Base-by-base conservation (phyloP, 2,797 vertebrate species). In the Macrochelys suwanniensis region DNA sequence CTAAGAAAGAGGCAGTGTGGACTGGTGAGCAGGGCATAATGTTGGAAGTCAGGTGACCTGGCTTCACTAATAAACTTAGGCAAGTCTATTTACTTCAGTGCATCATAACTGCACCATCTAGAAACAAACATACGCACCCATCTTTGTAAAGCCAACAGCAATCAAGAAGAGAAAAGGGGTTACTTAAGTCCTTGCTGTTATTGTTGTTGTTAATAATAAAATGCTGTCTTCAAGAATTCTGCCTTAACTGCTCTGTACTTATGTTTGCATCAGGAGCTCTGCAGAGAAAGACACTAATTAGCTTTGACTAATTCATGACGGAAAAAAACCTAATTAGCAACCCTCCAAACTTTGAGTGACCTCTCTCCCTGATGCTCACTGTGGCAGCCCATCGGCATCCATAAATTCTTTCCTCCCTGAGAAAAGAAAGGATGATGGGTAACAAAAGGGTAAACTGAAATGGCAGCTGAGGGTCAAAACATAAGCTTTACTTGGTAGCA, bases 241-340 rank as follows among this genome's bases (percentile, higher is more conserved):
- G 3, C 74, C 84, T 94, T 92, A 92, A 95, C 87, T 81, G 25
- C 85, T 61, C 56, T 78, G 80, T 80, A 56, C 92, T 92, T 45
- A 4, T 31, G 88, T 89, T 92, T 88, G 56, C 76, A 89, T 57
- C 92, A 84, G 89, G 92, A 97, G 74, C 88, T 94, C 92, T 86
- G 61, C 88, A 89, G 82, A 94, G 82, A 89, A 79, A 85, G 90
- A 86, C 80, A 21, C 82, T 91, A 96, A 96, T 97, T 96, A 97
- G 89, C 94, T 96, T 56, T 90, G 84, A 97, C 88, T 95, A 96
- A 97, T 97, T 96, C 94, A 97, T 90, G 87, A 96, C 92, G 80
- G 94, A 94, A 97, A 96, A 95, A 45, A 28, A 65, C 80, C 85
- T 95, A 96, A 96, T 95, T 92, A 97, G 89, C 88, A 97, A 51